Evolutionary conservation across 1,140 invertebrate species (phyloP), one percentile per base, ranked within the genome.

Genomic region (Magallana ariakensis): DNA sequence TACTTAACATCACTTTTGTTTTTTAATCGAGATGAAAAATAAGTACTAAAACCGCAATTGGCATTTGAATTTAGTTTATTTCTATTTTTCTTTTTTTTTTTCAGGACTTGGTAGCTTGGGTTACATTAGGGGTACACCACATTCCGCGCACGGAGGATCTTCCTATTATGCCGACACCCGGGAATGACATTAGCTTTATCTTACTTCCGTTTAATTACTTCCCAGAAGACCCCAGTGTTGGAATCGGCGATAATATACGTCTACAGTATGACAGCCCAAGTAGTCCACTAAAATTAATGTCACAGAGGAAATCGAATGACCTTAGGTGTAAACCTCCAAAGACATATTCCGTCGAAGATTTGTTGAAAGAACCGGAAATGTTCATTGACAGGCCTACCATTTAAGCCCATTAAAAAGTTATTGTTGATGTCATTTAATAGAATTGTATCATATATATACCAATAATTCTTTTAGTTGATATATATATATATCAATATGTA

Each of bases 141-240:
- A 90, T 92, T 26, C 90, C 92, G 19, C 83, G 66, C 9, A 87
- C 88, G 10, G 91, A 91, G 55, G 92, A 92, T 70, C 16, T 92
- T 0, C 92, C 92, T 4, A 66, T 88, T 13, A 89, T 86, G 1
- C 81, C 62, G 8, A 92, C 92, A 3, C 85, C 89, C 6, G 91
- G 90, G 33, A 83, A 57, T 11, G 75, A 89, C 53, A 81, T 91
- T 1, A 87, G 80, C 15, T 88, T 92, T 66, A 81, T 85, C 22
- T 26, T 92, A 13, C 56, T 86, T 1, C 92, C 92, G 11, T 90
- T 87, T 80, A 92, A 92, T 83, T 92, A 89, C 85, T 91, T 90
- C 70, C 16, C 75, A 0, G 89, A 91, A 85, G 87, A 89, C 80
- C 91, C 92, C 0, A 84, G 85, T 22, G 87, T 90, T 84, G 80